A percentile compares a stretch with the other conserved stretches of the same genome.
Conservation (phyloP, 2,888 invertebrate species). For the Adela reaumurella region DNA sequence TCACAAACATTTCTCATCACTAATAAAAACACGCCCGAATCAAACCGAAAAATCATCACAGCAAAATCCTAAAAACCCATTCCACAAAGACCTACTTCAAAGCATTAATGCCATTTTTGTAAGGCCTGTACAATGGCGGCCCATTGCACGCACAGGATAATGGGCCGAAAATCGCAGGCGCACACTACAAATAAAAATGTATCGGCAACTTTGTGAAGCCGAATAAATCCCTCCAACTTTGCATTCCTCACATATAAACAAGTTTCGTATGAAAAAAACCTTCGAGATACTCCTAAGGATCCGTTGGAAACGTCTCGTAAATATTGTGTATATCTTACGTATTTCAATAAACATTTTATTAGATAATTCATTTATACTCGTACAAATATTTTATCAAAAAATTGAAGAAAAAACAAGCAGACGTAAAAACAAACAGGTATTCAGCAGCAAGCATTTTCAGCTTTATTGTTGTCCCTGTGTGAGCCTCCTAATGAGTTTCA, state of each 20-base stretch:
- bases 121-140: not conserved
- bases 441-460: too few relatives aligned
- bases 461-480: too few relatives aligned
- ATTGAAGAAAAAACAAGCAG: too few relatives aligned
- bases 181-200: not conserved
- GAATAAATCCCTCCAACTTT: constrained; percentile 34
- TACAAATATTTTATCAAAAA: too few relatives aligned
- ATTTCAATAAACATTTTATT: too few relatives aligned
- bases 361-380: too few relatives aligned
- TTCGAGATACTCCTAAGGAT: not conserved
- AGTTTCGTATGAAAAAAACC: constrained; percentile 25
- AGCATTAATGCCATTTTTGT: not conserved
- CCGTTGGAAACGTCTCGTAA: not conserved
- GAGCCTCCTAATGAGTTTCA: too few relatives aligned
- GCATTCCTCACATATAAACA: constrained; percentile 43
- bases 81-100: not conserved
- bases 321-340: too few relatives aligned
- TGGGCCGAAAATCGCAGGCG: not conserved
- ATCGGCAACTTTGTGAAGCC: constrained; percentile 13
- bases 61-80: not conserved
- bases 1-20: not conserved
- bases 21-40: not conserved
- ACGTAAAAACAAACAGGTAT: too few relatives aligned
- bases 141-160: not conserved
- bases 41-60: not conserved